Conservation (phyloP, 2,113 vertebrate species). For the Sardina pilchardus region DNA sequence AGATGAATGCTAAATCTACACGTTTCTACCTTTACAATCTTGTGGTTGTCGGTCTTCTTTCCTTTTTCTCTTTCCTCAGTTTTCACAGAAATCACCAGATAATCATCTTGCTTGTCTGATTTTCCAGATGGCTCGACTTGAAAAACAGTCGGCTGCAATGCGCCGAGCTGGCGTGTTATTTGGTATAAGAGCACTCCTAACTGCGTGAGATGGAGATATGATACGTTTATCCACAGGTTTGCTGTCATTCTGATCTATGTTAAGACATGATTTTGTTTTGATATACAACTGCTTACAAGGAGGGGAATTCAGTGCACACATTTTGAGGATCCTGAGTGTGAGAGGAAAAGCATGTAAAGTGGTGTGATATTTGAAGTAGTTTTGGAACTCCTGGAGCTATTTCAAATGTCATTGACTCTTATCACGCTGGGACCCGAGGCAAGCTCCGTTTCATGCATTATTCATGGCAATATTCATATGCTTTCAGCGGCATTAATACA, state of each 20-base stretch:
- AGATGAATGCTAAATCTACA: conserved; percentile 53
- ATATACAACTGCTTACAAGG: conserved; percentile 39
- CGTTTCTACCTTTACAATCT: conserved; percentile 23
- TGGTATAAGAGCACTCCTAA: background rate
- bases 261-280: conserved; percentile 40
- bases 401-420: conserved; percentile 42
- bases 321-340: conserved; percentile 21
- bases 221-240: background rate
- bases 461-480: conserved; percentile 67
- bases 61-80: background rate
- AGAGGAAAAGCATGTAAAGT: conserved; percentile 40
- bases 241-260: background rate
- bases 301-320: conserved; percentile 32
- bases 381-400: conserved; percentile 52
- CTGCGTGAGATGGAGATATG: background rate
- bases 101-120: background rate
- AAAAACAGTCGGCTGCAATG: background rate
- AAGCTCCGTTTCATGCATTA: conserved; percentile 60
- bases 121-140: background rate
- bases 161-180: background rate
- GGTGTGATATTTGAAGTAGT: conserved; percentile 56
- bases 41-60: background rate
- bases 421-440: conserved; percentile 58
- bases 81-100: background rate
- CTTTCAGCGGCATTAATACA: conserved; percentile 49